A percentile compares a stretch with the other conserved stretches of the same genome.
Evolutionary conservation across 2,797 vertebrate genomes (phyloP).

Genomic region (Artibeus jamaicensis): DNA sequence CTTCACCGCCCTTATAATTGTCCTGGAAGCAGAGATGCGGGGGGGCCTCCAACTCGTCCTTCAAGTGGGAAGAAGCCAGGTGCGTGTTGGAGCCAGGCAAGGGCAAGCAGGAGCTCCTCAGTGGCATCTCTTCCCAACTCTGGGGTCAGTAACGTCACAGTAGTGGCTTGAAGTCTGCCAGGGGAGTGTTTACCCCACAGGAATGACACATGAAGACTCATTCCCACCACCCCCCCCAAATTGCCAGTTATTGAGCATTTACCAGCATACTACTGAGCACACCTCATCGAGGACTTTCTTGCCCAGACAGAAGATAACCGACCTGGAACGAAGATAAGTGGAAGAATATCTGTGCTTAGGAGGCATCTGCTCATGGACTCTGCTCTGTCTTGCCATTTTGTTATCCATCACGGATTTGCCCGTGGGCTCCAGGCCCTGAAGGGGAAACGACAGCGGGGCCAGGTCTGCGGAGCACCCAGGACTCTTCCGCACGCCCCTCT

Average conservation of each 20-base stretch:
- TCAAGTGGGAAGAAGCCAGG: neutral
- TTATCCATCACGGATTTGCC: neutral
- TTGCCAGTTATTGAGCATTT: neutral
- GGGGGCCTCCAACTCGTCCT: neutral
- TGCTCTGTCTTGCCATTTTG: neutral
- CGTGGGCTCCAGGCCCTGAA: neutral
- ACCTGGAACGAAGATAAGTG: neutral
- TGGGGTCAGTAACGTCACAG: fast-evolving
- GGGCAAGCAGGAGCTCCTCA: fast-evolving
- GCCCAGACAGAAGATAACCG: neutral
- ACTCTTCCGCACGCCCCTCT: neutral
- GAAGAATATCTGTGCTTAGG: neutral
- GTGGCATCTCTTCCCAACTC: neutral
- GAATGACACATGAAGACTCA: neutral
- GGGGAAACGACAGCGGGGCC: neutral
- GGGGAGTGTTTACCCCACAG: neutral
- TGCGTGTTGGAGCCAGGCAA: fast-evolving
- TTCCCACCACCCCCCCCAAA: neutral
- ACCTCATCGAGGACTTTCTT: neutral
- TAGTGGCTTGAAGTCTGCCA: neutral
- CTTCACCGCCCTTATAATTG: neutral
- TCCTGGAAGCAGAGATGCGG: neutral
- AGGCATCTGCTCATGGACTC: neutral
- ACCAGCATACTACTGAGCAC: neutral
- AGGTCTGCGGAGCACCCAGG: neutral